Evolutionary conservation across 2,888 invertebrate genomes (phyloP).

Genomic region (Tinea trinotella): DNA sequence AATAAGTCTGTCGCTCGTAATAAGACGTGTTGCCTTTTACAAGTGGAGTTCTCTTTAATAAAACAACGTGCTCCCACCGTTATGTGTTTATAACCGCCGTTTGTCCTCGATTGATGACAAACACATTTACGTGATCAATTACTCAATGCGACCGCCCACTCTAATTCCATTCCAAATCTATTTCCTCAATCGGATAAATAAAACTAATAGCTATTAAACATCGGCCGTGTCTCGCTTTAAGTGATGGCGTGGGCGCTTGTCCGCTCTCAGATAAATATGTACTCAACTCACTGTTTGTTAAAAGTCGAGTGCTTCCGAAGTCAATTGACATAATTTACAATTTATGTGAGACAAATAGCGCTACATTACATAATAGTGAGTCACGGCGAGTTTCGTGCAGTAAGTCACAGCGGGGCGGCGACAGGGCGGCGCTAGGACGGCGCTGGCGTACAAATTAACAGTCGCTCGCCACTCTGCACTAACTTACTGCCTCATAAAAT

Average conservation of each 20-base stretch:
- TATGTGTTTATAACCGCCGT: too few relatives aligned
- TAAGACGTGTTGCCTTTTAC: conserved; percentile 44
- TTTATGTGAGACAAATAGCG: conserved; percentile 5
- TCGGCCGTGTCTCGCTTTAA: not conserved
- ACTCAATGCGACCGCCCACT: not conserved
- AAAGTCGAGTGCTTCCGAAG: conserved; percentile 1
- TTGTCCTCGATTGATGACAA: too few relatives aligned
- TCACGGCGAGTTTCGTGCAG: conserved; percentile 7
- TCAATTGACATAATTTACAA: conserved; percentile 11
- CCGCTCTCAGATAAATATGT: not conserved
- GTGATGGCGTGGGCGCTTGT: conserved; percentile 10
- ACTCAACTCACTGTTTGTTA: not conserved
- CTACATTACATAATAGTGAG: conserved; percentile 8
- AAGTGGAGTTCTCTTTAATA: conserved; percentile 28
- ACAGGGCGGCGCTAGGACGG: conserved; percentile 53
- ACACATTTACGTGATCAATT: not conserved
- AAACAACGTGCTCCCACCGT: not conserved
- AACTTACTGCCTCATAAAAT: conserved; percentile 70
- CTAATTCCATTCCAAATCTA: not conserved
- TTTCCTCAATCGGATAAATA: conserved; percentile 5
- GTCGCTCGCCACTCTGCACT: conserved; percentile 60
- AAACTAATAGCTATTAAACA: conserved; percentile 3
- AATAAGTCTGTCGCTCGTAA: conserved; percentile 43
- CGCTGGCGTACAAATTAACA: conserved; percentile 64
- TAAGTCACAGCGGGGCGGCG: conserved; percentile 59